Conservation (phyloP, 2,888 invertebrate genomes). For the Ferdinandea cuprea region DNA sequence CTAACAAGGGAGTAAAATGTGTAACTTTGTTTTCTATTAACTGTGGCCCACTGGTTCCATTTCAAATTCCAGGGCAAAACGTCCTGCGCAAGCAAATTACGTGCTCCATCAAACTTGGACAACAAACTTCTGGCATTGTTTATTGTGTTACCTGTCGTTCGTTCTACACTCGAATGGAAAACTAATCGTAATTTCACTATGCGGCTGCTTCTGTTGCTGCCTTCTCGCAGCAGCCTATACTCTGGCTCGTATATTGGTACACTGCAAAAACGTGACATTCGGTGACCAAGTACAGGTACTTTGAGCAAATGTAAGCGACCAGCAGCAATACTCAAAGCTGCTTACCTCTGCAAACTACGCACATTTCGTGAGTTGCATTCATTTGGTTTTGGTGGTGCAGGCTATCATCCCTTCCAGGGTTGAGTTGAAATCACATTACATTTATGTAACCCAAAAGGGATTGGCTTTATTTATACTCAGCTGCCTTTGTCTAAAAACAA, state of each 20-base stretch:
- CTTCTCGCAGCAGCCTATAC: not conserved
- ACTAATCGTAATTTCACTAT: conserved; percentile 70
- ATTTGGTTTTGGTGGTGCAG: conserved; percentile 1
- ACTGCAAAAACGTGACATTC: conserved; percentile 71
- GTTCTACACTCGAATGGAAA: conserved; percentile 56
- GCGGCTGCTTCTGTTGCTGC: conserved; percentile 6
- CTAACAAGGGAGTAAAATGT: conserved; percentile 61
- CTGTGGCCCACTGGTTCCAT: conserved; percentile 69
- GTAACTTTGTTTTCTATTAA: conserved; percentile 73
- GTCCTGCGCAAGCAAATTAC: conserved; percentile 75
- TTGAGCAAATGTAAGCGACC: conserved; percentile 60
- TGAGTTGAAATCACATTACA: conserved; percentile 49
- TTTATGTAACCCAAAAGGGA: conserved; percentile 59
- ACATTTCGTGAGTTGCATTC: conserved; percentile 73
- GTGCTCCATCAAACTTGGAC: conserved; percentile 74
- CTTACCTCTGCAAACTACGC: conserved; percentile 65
- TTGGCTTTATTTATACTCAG: conserved; percentile 35
- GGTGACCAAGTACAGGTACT: conserved; percentile 49
- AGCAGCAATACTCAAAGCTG: conserved; percentile 33
- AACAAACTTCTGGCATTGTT: conserved; percentile 74
- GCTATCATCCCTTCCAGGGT: not conserved
- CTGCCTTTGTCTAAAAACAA: not conserved
- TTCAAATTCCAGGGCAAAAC: conserved; percentile 73
- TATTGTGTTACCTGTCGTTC: conserved; percentile 57
- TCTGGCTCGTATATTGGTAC: conserved; percentile 4